Evolutionary conservation across 1,140 invertebrate genomes (phyloP), one percentile per base, ranked within the genome.

Genomic region (Drosophila sulfurigaster): DNA sequence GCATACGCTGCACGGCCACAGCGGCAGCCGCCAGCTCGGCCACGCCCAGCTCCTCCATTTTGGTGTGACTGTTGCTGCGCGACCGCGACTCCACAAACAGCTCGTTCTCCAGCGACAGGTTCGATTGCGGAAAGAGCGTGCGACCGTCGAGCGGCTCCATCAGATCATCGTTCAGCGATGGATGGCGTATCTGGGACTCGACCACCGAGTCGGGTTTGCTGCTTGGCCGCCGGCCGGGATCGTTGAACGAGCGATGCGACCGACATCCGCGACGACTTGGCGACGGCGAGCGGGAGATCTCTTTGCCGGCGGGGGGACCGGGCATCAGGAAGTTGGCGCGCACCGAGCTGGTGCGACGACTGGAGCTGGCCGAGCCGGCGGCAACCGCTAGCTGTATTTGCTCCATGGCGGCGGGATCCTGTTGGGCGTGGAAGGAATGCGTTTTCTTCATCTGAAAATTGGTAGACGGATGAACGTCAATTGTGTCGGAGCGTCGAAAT

Each of bases 381-480:
- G 78, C 80, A 1, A 80, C 82, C 25, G 88, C 82, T 16, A 91
- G 46, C 51, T 88, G 72, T 25, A 92, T 79, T 46, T 92, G 91
- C 68, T 92, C 91, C 79, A 92, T 77, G 64, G 85, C 77, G 66
- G 88, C 82, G 75, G 91, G 88, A 76, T 92, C 91, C 81, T 92
- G 91, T 74, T 92, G 91, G 30, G 85, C 91, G 79, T 92, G 91
- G 81, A 92, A 92, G 74, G 92, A 92, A 78, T 92, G 91, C 75
- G 92, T 92, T 77, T 92, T 92, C 81, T 91, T 91, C 91, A 92
- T 92, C 91, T 92, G 92, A 86, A 92, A 92, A 88, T 80, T 91
- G 80, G 91, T 88, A 90, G 87, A 81, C 77, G 91, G 89, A 89
- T 92, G 91, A 62, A 92, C 89, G 79, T 92, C 91, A 82, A 92